These are phyloP conservation scores for Macaria liturata DNA, from an alignment of 2,888 invertebrate species.

Conservation along the genomic window DNA sequence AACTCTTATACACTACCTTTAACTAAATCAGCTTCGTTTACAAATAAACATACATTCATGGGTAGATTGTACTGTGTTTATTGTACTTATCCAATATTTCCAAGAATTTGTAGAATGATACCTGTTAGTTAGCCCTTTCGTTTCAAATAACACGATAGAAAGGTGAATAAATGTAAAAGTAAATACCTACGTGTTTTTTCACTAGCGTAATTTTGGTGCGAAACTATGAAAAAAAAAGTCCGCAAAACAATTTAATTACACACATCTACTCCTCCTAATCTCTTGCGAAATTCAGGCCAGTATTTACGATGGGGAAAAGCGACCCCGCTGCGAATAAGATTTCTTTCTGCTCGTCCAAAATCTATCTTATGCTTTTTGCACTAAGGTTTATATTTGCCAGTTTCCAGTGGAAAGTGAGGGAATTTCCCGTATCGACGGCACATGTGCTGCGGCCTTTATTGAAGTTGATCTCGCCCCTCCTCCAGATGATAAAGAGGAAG, in stretches of 20 bases:
- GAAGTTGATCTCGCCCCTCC: conserved; percentile 66
- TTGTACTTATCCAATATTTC: too few species aligned
- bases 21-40: too few species aligned
- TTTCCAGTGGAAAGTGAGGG: conserved; percentile 39
- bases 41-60: too few species aligned
- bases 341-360: conserved; percentile 39
- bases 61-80: too few species aligned
- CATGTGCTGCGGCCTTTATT: conserved; percentile 79
- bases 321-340: conserved; percentile 68
- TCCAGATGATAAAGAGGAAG: conserved; percentile 42
- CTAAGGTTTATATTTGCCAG: conserved; percentile 32
- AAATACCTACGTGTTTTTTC: too few species aligned
- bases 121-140: too few species aligned
- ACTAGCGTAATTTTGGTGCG: too few species aligned
- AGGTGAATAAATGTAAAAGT: too few species aligned
- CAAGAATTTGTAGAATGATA: too few species aligned
- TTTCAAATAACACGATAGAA: too few species aligned
- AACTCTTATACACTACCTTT: too few species aligned
- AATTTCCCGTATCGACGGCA: conserved; percentile 74
- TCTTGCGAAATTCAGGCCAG: conserved; percentile 64
- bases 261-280: conserved; percentile 42
- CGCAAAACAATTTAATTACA: not conserved
- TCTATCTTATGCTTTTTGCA: conserved; percentile 34
- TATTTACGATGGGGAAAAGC: conserved; percentile 76
- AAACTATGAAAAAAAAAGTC: not conserved